phyloP scores from a whole-genome alignment of 2,888 invertebrate species.

The Crocallis elinguaria region DNA sequence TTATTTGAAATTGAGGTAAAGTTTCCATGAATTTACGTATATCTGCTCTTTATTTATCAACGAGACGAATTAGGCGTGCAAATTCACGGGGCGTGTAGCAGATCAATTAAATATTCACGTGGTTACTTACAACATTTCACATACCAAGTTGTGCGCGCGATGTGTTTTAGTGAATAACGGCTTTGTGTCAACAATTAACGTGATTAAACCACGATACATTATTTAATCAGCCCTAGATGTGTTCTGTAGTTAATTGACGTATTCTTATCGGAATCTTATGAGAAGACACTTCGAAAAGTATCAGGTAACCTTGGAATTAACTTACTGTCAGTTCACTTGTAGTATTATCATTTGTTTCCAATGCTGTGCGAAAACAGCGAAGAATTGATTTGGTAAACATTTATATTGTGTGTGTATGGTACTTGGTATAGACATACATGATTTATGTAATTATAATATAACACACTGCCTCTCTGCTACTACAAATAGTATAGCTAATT shows the following conservation, averaged over 20 bases:
- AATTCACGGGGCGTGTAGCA: constrained; percentile 31
- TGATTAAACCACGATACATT: constrained; percentile 26
- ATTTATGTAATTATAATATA: no score
- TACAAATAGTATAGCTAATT: no score
- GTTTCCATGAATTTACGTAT: constrained; percentile 49
- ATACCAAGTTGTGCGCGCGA: not conserved
- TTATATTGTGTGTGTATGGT: not conserved
- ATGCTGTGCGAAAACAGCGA: constrained; percentile 10
- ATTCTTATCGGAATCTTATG: constrained; percentile 5
- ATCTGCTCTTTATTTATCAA: constrained; percentile 49
- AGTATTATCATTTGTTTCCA: constrained; percentile 15
- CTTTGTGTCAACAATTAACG: constrained; percentile 48
- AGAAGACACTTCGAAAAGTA: constrained; percentile 16
- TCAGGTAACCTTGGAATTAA: constrained; percentile 24
- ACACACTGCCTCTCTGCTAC: no score
- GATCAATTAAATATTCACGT: constrained; percentile 28
- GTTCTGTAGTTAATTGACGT: constrained; percentile 9
- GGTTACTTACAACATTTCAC: constrained; percentile 12
- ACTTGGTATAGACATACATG: no score
- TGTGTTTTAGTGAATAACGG: constrained; percentile 20
- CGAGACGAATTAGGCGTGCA: constrained; percentile 48
- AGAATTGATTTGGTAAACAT: constrained; percentile 4
- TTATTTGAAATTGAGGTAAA: constrained; percentile 57
- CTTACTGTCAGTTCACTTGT: constrained; percentile 7
- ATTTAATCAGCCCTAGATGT: constrained; percentile 1